Evolutionary conservation across 2,888 invertebrate genomes (phyloP).

Genomic region (Adelphocoris suturalis): DNA sequence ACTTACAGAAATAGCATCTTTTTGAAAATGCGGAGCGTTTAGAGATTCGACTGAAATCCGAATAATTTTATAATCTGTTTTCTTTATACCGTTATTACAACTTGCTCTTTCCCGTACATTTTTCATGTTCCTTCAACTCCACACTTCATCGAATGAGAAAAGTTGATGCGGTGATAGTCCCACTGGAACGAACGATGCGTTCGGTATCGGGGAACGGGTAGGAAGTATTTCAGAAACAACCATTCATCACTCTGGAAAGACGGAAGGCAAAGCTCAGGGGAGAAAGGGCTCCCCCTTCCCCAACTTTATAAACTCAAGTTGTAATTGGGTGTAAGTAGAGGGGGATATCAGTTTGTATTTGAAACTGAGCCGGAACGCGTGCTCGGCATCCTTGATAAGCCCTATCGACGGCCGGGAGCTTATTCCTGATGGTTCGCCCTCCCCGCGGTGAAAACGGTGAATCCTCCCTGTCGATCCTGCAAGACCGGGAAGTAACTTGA

Average conservation of each 20-base stretch:
- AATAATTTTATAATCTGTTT: not conserved
- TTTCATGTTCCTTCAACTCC: not conserved
- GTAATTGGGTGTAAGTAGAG: constrained; percentile 71
- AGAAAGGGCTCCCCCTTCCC: constrained; percentile 11
- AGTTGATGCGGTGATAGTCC: not conserved
- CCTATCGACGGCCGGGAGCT: constrained; percentile 24
- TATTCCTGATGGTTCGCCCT: not conserved
- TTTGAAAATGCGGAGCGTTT: too few relatives aligned
- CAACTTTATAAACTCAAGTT: constrained; percentile 68
- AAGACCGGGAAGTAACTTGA: not conserved
- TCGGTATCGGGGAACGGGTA: not conserved
- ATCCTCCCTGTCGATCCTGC: not conserved
- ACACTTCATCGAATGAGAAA: not conserved
- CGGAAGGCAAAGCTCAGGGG: constrained; percentile 38
- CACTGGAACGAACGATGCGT: not conserved
- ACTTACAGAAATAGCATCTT: too few relatives aligned
- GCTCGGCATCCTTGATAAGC: constrained; percentile 58
- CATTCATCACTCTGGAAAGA: constrained; percentile 47
- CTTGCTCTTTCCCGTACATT: not conserved
- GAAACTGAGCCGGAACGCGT: constrained; percentile 63
- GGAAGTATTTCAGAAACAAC: constrained; percentile 53
- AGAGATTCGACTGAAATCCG: not conserved
- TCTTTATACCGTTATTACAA: too few relatives aligned
- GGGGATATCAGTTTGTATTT: constrained; percentile 70
- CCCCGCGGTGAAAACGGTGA: not conserved